Evolutionary conservation across 2,888 invertebrate genomes (phyloP).

Genomic region (Campoletis raptor): DNA sequence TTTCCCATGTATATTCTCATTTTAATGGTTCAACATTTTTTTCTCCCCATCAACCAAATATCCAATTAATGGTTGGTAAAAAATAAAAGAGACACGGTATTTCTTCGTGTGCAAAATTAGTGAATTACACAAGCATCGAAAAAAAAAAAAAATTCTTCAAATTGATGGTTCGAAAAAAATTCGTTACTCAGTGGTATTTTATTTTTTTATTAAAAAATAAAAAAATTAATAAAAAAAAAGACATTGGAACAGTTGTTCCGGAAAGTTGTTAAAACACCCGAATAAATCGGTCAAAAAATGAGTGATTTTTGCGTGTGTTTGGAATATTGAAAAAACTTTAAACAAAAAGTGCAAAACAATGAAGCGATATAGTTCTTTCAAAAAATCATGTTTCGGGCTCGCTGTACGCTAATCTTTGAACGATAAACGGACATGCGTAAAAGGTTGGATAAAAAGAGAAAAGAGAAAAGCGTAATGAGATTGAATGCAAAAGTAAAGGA

Average conservation of each 20-base stretch:
- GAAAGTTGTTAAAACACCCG: neutral
- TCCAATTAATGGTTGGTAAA: constrained; percentile 4
- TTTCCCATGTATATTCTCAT: neutral
- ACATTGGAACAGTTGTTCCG: neutral
- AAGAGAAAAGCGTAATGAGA: constrained; percentile 7
- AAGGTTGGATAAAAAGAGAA: neutral
- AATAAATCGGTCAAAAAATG: neutral
- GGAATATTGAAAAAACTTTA: no score
- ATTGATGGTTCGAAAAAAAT: neutral
- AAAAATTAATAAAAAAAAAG: neutral
- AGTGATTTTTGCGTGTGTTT: neutral
- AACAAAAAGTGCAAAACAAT: no score
- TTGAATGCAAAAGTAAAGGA: neutral
- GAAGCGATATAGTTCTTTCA: neutral
- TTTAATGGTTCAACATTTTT: neutral
- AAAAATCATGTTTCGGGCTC: neutral
- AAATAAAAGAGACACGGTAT: neutral
- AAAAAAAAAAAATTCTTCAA: neutral
- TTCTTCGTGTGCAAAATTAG: neutral
- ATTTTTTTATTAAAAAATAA: no score
- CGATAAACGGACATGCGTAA: neutral
- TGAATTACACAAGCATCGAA: neutral
- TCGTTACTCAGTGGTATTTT: neutral
- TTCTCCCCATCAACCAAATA: neutral
- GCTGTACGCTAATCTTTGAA: constrained; percentile 2